Conservation (phyloP, 2,797 vertebrate species). For the Monodelphis domestica region DNA sequence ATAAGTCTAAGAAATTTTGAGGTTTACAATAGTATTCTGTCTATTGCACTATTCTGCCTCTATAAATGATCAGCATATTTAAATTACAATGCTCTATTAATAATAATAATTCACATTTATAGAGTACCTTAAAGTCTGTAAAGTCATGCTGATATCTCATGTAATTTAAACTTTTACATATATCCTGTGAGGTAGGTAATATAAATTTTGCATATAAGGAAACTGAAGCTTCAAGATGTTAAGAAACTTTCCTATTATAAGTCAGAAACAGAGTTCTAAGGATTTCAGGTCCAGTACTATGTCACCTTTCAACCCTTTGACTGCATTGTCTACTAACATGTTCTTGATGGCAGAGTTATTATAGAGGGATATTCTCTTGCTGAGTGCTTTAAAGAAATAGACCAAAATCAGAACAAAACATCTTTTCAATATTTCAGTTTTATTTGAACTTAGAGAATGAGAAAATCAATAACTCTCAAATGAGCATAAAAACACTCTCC, state of each 20-base stretch:
- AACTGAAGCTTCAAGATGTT: neutral
- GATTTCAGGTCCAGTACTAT: neutral
- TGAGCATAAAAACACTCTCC: neutral
- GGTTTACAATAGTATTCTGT: too few species aligned
- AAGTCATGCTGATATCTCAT: neutral
- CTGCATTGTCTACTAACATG: neutral
- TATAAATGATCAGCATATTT: neutral
- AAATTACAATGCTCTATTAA: neutral
- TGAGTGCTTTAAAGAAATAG: neutral
- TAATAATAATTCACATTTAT: neutral
- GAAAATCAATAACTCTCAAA: neutral
- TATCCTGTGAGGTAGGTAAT: neutral
- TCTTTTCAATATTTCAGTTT: slow-evolving; percentile 2
- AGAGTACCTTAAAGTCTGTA: neutral
- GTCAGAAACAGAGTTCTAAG: too few species aligned
- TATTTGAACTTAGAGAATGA: neutral
- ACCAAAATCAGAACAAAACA: neutral
- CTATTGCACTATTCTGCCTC: too few species aligned
- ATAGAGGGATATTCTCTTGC: neutral
- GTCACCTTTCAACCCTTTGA: neutral
- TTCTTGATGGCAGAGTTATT: slow-evolving; percentile 7
- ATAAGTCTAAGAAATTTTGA: too few species aligned
- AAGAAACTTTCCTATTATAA: neutral
- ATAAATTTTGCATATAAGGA: neutral
- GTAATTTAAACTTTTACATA: neutral